These are phyloP conservation scores for Acridotheres tristis DNA, from an alignment of 2,797 vertebrate species.

Conservation along the genomic window DNA sequence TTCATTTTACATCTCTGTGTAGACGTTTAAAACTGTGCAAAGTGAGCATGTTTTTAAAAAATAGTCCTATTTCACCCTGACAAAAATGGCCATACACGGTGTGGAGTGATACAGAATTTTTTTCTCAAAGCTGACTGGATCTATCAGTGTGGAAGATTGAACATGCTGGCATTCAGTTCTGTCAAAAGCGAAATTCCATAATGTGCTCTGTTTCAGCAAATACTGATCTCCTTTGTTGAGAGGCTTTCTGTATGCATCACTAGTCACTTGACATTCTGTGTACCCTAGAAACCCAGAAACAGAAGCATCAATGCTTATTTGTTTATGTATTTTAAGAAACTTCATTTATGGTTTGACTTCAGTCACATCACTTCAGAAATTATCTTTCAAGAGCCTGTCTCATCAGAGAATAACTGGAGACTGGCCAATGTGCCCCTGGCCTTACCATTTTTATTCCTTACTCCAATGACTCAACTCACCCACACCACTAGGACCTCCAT, in stretches of 20 bases:
- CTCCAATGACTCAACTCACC: not conserved
- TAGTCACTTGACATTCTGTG: not conserved
- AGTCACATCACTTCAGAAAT: not conserved
- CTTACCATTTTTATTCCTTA: not conserved
- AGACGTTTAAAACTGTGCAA: not conserved
- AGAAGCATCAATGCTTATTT: constrained; percentile 10
- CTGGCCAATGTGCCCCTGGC: not conserved
- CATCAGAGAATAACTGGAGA: not conserved
- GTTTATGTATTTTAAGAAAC: constrained; percentile 32
- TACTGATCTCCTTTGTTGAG: constrained; percentile 30
- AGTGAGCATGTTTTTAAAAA: not conserved
- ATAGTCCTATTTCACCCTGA: not conserved
- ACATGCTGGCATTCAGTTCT: not conserved
- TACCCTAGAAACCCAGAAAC: constrained; percentile 20
- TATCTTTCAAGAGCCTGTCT: not conserved
- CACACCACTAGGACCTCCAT: not conserved
- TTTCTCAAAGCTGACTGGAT: not conserved
- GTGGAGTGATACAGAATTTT: not conserved
- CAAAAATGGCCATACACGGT: not conserved
- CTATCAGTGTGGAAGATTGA: constrained; percentile 3
- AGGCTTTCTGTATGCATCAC: constrained; percentile 39
- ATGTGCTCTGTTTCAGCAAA: constrained; percentile 33
- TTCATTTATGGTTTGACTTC: not conserved
- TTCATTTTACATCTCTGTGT: not conserved
- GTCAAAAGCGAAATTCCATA: not conserved